Base-by-base conservation (phyloP, 2,888 invertebrate species). In the Dynastes tityus region DNA sequence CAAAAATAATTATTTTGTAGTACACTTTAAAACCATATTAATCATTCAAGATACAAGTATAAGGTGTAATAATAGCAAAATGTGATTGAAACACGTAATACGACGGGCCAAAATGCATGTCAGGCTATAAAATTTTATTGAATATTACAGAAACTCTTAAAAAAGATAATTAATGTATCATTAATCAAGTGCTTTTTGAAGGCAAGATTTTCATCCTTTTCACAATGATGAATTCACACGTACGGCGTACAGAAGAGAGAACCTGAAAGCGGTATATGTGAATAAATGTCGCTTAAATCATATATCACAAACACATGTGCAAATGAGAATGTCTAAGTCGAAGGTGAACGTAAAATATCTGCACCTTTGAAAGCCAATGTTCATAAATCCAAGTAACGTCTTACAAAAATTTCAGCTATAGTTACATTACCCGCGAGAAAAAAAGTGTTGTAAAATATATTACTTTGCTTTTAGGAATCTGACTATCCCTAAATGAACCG, bases 201-300 rank as follows among this genome's bases (percentile, higher is more conserved):
- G 74, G 71, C 70, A 53, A n/a, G 40, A 73, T 49, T 77, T 67
- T 79, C 70, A 68, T 40, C 49, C 64, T 78, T 76, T 73, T 37
- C 63, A 45, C 58, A 61, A 73, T 70, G 65, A 76, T 76, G 75
- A 78, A 78, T 78, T 58, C 73, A 76, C 68, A 76, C 53, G 6
- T 45, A 8, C 45, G n/a, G 16, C 53, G 53, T 53, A 16, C 53
- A 16, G 11, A 37, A 8, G 45, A 32, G 51, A 70, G 65, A 40
- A 67, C 55, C 68, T 32, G 68, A 67, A 53, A 53, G 53, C n/a
- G 73, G 78, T 73, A 73, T 16, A 53, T 16, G 53, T 82, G 81
- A 80, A 80, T 83, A 83, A 83, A 83, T 81, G 83, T 83, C 82
- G 79, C 80, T 81, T 83, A 83, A 83, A 83, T 83, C 83, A 83